phyloP scores from a whole-genome alignment of 2,113 vertebrate genomes.

The Anarrhichthys ocellatus region DNA sequence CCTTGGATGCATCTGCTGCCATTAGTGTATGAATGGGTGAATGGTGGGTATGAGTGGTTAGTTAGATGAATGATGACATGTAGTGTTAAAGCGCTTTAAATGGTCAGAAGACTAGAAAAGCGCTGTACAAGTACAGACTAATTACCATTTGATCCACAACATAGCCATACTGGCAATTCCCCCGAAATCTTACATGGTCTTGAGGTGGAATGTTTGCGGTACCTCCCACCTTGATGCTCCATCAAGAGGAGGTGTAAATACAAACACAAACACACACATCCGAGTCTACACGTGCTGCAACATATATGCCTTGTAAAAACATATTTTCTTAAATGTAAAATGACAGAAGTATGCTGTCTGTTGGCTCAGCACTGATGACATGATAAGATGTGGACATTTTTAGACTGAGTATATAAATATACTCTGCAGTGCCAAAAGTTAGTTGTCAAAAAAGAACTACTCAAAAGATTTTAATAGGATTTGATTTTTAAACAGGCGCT shows the following conservation, averaged over 20 bases:
- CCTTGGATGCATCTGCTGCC: too few relatives aligned
- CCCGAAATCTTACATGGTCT: background rate
- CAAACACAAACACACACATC: background rate
- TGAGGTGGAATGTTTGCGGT: background rate
- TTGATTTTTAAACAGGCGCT: background rate
- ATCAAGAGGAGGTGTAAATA: background rate
- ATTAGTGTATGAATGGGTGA: too few relatives aligned
- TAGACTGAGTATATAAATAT: constrained; percentile 3
- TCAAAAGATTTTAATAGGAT: background rate
- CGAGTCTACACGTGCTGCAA: background rate
- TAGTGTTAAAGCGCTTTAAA: too few relatives aligned
- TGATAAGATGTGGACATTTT: background rate
- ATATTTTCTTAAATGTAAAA: background rate
- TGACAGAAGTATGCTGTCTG: background rate
- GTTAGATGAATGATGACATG: too few relatives aligned
- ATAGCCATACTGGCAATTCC: background rate
- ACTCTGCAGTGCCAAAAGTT: background rate
- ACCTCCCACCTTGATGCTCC: background rate
- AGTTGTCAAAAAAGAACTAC: background rate
- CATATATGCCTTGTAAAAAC: background rate
- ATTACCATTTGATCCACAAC: background rate
- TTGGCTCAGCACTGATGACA: background rate
- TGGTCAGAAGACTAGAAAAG: too few relatives aligned
- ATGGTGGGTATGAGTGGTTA: too few relatives aligned
- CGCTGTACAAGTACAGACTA: too few relatives aligned